Evolutionary conservation across 2,797 vertebrate genomes (phyloP).

Genomic region (Lateolabrax maculatus): DNA sequence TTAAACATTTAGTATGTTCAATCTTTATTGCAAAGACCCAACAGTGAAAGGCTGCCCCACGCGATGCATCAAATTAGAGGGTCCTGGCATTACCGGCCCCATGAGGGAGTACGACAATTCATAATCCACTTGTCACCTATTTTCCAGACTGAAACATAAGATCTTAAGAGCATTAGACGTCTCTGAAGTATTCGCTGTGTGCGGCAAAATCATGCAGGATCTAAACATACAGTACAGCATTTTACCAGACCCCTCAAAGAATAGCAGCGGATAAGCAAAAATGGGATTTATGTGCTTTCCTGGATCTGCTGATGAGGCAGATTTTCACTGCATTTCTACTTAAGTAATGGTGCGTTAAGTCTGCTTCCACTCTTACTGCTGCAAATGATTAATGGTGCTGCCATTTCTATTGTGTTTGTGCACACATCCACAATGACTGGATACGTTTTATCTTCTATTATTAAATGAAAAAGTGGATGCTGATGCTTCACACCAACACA

Average conservation of each 20-base stretch:
- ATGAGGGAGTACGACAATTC: conserved; percentile 32
- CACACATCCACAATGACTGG: conserved; percentile 4
- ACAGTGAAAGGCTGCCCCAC: conserved; percentile 34
- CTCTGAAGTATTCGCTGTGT: conserved; percentile 48
- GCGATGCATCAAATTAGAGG: not conserved
- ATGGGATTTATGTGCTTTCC: conserved; percentile 49
- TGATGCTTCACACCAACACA: conserved; percentile 5
- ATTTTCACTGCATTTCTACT: conserved; percentile 37
- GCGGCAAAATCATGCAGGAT: conserved; percentile 21
- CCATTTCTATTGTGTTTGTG: conserved; percentile 6
- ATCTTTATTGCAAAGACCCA: not conserved
- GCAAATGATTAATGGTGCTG: conserved; percentile 43
- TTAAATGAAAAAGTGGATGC: conserved; percentile 16
- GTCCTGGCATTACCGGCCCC: not conserved
- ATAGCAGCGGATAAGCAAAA: conserved; percentile 48
- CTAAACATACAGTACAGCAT: conserved; percentile 25
- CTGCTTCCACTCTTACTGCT: conserved; percentile 3
- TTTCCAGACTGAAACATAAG: conserved; percentile 54
- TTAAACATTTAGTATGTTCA: not conserved
- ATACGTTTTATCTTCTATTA: conserved; percentile 3
- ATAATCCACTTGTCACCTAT: conserved; percentile 64
- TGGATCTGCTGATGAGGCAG: conserved; percentile 28
- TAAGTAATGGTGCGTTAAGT: not conserved
- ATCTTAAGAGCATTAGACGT: conserved; percentile 54
- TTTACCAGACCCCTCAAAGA: conserved; percentile 25